Percentiles rank a stretch among this genome's conserved stretches.
Conservation (phyloP, 2,797 vertebrate species). For the Loris lydekkerianus region DNA sequence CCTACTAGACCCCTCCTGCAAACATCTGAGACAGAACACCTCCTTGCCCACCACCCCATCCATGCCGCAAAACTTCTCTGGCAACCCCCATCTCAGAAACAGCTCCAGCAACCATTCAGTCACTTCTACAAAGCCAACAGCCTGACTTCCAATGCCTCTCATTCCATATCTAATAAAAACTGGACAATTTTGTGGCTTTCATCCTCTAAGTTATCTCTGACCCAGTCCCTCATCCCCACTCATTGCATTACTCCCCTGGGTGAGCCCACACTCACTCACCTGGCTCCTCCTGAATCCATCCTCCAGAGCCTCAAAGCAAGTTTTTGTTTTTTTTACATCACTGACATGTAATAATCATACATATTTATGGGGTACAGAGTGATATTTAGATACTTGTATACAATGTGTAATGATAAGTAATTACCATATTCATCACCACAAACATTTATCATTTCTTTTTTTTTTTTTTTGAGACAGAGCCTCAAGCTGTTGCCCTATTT, state of each 20-base stretch:
- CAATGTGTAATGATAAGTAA: not conserved
- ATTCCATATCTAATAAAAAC: not conserved
- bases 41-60: not conserved
- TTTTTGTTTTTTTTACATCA: not conserved
- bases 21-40: not conserved
- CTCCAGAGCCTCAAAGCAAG: not conserved
- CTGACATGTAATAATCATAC: not conserved
- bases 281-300: not conserved
- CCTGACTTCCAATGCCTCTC: not conserved
- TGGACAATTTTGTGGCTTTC: not conserved
- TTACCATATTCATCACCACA: not conserved
- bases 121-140: not conserved
- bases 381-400: not conserved
- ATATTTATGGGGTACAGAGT: not conserved
- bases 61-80: not conserved
- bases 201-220: not conserved
- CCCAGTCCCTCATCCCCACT: not conserved
- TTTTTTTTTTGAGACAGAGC: too few species aligned
- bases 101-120: not conserved
- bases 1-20: not conserved
- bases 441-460: not conserved
- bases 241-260: not conserved
- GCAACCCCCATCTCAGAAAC: constrained; percentile 17
- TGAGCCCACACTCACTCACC: not conserved
- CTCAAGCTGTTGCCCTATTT: too few species aligned